Evolutionary conservation across 2,113 vertebrate genomes (phyloP), one percentile per base, ranked within the genome.

Genomic region (Eublepharis macularius): DNA sequence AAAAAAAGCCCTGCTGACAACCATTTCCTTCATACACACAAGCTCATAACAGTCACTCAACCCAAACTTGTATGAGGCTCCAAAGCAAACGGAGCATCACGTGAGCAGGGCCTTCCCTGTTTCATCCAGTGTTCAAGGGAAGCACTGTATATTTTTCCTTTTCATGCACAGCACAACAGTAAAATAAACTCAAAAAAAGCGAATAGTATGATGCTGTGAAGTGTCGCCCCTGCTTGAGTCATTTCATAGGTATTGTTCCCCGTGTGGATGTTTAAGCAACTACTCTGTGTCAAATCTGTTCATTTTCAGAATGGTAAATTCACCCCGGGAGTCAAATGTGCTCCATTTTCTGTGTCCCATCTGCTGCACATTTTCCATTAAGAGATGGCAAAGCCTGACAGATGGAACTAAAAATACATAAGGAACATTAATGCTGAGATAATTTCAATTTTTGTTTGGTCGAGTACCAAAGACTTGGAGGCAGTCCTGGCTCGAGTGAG

Each of bases 321-420:
- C 29, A 69, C 4, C 85, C 57, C 32, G 60, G 43, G 5, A 80
- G 43, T 63, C 70, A 16, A 29, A 12, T 36, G 0, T 84, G 54
- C 32, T 8, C 0, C 0, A 8, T 80, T 34, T 83, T 75, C 54
- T 24, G 1, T 84, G 41, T 76, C 24, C 19, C 32, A 29, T 66
- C 34, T 75, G 82, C 19, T 75, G 26, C 24, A 24, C n/a, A 34
- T 63, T 65, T 47, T 29, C 39, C 51, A 47, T 26, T 60, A 43
- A 80, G 72, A 36, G 73, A 84, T 65, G 78, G 81, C 86, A 81
- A 80, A 76, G 47, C 83, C 19, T 14, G 0, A 0, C 73, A 32
- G 84, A 73, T 89, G 86, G 11, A 26, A 86, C 85, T 81, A 49
- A 43, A 78, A 63, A 88, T 85, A 45, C 21, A 51, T 66, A 19